A percentile compares a stretch with the other conserved stretches of the same genome.
phyloP scores from a whole-genome alignment of 2,888 invertebrate genomes.

The Ariolimax columbianus region DNA sequence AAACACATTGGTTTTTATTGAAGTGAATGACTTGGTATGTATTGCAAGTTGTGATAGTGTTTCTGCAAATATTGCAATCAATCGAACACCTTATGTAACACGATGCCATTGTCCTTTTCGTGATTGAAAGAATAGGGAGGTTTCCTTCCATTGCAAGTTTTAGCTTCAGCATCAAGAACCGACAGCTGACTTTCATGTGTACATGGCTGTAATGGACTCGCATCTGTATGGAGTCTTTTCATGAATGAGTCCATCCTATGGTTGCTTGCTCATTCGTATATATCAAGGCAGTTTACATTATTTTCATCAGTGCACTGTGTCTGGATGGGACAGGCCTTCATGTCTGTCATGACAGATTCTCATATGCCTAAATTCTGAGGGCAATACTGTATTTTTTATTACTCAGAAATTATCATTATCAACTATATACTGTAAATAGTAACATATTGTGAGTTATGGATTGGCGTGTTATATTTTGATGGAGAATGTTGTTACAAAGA shows the following conservation, averaged over 20 bases:
- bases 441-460: not conserved
- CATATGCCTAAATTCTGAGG: constrained; percentile 8
- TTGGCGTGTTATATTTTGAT: constrained; percentile 3
- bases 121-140: not conserved
- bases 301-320: not conserved
- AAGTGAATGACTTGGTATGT: not conserved
- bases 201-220: not conserved
- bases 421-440: constrained; percentile 6
- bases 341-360: not conserved
- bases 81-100: not conserved
- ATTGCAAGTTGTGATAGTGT: not conserved
- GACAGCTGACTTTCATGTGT: not conserved
- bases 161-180: not conserved
- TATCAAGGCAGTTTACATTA: not conserved
- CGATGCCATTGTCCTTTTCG: no score
- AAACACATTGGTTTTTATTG: not conserved
- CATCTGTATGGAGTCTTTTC: not conserved
- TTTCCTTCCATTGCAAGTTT: not conserved
- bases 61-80: not conserved
- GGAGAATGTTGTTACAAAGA: not conserved
- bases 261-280: not conserved
- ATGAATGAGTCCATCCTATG: not conserved
- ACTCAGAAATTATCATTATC: not conserved
- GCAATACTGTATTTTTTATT: constrained; percentile 9
- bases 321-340: not conserved